Conservation (phyloP, 2,888 invertebrate species). For the Girardia tigrina region DNA sequence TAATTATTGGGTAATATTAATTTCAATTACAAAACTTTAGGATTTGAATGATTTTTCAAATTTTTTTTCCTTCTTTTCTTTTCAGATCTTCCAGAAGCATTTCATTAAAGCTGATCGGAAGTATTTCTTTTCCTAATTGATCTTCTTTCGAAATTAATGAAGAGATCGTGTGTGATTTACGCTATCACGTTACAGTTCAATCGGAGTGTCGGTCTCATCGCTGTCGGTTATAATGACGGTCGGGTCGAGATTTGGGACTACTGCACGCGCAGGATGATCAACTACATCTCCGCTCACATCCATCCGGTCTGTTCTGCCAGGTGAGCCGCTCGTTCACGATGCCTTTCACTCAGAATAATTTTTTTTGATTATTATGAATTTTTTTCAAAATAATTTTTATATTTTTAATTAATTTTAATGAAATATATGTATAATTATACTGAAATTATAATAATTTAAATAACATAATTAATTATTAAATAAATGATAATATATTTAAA, state of each 20-base stretch:
- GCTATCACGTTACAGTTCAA: slow-evolving; percentile 81
- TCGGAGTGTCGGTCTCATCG: slow-evolving; percentile 71
- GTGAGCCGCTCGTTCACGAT: slow-evolving; percentile 44
- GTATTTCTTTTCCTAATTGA: slow-evolving; percentile 49
- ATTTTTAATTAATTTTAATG: too few species aligned
- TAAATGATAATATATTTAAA: too few species aligned
- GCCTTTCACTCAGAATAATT: slow-evolving; percentile 40
- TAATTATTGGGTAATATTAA: slow-evolving; percentile 13
- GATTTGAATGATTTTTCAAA: not conserved
- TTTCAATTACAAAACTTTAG: too few species aligned
- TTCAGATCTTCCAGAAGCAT: too few species aligned
- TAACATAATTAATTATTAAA: too few species aligned
- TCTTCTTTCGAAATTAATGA: slow-evolving; percentile 29
- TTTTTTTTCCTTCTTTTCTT: slow-evolving; percentile 39
- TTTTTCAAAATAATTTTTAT: too few species aligned
- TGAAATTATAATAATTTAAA: too few species aligned
- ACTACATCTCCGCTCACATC: slow-evolving; percentile 86
- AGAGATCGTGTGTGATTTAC: slow-evolving; percentile 75
- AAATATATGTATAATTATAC: too few species aligned
- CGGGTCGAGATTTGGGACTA: slow-evolving; percentile 97
- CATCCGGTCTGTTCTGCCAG: slow-evolving; percentile 76
- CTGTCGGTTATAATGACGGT: slow-evolving; percentile 96
- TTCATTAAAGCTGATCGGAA: slow-evolving; percentile 81
- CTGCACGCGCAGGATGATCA: slow-evolving; percentile 85
- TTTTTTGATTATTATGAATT: too few species aligned